phyloP scores from a whole-genome alignment of 2,113 vertebrate genomes.

The Aix galericulata region DNA sequence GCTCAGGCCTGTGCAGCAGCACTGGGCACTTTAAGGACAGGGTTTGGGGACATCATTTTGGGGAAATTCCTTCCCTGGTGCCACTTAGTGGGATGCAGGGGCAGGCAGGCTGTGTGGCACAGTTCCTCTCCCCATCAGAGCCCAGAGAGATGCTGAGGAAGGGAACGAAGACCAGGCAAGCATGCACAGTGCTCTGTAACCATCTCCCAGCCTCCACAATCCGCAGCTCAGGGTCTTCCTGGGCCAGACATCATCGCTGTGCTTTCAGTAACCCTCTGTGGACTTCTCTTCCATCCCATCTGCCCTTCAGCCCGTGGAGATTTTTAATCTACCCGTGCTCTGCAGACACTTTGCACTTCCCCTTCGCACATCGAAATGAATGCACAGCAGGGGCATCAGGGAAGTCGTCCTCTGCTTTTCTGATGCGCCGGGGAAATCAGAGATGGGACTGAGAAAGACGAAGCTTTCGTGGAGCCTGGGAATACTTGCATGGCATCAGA shows the following conservation, averaged over 20 bases:
- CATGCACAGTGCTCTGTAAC: rapidly evolving
- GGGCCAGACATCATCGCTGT: not conserved
- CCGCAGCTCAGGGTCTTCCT: not conserved
- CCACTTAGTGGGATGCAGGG: not conserved
- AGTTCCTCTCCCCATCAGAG: not conserved
- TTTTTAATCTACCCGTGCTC: not conserved
- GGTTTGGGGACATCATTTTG: not conserved
- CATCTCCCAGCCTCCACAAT: not conserved
- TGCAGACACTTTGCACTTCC: not conserved
- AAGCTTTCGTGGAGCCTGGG: conserved; percentile 16
- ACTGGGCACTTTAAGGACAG: rapidly evolving
- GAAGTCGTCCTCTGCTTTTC: not conserved
- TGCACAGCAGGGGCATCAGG: not conserved
- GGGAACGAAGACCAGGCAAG: not conserved
- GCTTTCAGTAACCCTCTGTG: not conserved
- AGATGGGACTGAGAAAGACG: not conserved
- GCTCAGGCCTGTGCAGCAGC: not conserved
- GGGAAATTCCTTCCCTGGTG: not conserved
- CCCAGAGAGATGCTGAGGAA: not conserved
- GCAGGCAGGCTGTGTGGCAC: not conserved
- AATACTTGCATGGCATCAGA: not conserved
- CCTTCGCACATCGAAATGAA: not conserved
- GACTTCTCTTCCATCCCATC: not conserved
- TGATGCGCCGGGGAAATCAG: conserved; percentile 14
- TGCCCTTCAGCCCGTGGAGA: not conserved